Percentiles rank a stretch among this genome's conserved stretches.
Conservation (phyloP, 2,113 vertebrate genomes). For the Phyllostomus hastatus region DNA sequence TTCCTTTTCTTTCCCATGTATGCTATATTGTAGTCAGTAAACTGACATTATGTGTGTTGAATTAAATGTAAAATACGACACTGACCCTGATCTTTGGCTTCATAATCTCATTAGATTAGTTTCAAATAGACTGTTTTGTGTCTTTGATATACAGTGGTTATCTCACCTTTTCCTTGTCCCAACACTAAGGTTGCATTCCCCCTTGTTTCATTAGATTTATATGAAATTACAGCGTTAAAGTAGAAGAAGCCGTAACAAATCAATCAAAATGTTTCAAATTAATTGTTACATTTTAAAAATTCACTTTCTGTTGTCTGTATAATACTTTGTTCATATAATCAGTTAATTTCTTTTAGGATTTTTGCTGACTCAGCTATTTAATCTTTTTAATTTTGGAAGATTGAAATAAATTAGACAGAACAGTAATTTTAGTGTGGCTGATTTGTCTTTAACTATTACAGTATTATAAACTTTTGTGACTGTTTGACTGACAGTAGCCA, state of each 20-base stretch:
- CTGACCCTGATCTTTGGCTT: neutral
- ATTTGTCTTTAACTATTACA: slow-evolving; percentile 14
- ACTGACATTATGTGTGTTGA: neutral
- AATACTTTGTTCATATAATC: neutral
- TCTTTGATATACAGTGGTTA: neutral
- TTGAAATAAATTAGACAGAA: neutral
- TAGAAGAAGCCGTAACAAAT: neutral
- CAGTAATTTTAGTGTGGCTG: neutral
- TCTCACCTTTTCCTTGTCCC: neutral
- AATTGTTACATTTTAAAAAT: slow-evolving; percentile 6
- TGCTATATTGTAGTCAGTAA: neutral
- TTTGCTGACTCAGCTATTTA: neutral
- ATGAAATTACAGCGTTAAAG: neutral
- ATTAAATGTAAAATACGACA: neutral
- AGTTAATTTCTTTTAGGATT: neutral
- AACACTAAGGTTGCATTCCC: neutral
- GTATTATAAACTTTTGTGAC: neutral
- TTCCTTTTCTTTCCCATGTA: neutral
- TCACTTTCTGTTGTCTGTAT: neutral
- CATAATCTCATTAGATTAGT: neutral
- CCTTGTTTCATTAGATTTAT: neutral
- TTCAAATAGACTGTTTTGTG: neutral
- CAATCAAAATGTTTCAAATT: slow-evolving; percentile 9
- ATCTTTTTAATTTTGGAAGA: slow-evolving; percentile 12
- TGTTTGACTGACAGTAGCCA: neutral